Evolutionary conservation across 1,140 invertebrate genomes (phyloP).

Genomic region (Zelostemma sp.): DNA sequence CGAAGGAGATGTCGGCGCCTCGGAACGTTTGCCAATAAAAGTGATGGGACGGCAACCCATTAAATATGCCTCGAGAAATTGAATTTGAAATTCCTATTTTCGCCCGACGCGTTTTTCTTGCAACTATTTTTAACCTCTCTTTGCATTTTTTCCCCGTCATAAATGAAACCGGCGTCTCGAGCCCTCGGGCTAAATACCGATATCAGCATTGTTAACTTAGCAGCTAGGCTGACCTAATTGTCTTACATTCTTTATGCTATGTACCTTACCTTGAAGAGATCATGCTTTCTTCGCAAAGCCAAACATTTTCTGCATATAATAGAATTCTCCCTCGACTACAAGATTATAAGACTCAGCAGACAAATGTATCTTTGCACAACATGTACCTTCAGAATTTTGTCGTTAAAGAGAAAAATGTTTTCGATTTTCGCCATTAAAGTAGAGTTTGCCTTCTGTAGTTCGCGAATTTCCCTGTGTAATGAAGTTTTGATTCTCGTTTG

Average conservation of each 20-base stretch:
- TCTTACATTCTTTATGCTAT: constrained; percentile 55
- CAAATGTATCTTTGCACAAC: no score
- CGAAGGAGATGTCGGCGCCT: constrained; percentile 11
- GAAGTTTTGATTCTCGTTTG: not conserved
- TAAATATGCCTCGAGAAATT: constrained; percentile 59
- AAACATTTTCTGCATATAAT: constrained; percentile 44
- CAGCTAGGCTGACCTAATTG: constrained; percentile 47
- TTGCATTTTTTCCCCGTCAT: constrained; percentile 15
- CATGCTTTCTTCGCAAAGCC: constrained; percentile 11
- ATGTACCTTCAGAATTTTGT: no score
- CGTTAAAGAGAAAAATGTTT: no score
- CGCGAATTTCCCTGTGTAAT: no score
- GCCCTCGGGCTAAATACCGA: constrained; percentile 47
- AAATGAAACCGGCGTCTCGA: not conserved
- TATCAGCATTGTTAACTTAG: constrained; percentile 52
- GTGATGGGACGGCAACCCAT: constrained; percentile 40
- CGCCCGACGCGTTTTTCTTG: constrained; percentile 25
- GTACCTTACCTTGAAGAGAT: constrained; percentile 30
- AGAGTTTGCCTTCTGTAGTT: no score
- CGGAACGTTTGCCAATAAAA: constrained; percentile 14
- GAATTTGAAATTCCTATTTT: constrained; percentile 62
- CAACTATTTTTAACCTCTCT: constrained; percentile 14
- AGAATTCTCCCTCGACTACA: constrained; percentile 43
- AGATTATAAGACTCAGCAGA: not conserved
- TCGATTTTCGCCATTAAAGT: no score